Base-by-base conservation (phyloP, 30 jellyfish, hydroid and myxozoan species). In the Hydractinia symbiolongicarpus region DNA sequence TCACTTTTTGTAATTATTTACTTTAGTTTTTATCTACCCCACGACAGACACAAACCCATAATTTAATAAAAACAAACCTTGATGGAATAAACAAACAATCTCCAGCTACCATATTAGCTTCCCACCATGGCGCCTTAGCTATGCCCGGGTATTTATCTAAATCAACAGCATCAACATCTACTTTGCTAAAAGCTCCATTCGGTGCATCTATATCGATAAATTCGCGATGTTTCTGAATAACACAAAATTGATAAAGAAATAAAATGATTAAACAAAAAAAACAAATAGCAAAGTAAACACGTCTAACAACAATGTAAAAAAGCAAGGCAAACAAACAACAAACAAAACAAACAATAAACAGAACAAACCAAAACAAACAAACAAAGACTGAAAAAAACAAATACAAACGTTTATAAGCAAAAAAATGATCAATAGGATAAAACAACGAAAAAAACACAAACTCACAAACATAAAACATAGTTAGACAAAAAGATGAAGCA, bases 81-180 rank as follows among this genome's bases (percentile, higher is more conserved):
- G 57, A 21, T 4, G 97, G 97, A 54, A 90, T 90, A 66, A 80
- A 90, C 50, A 90, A 89, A 55, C 97, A 90, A 64, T 90, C 97
- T 67, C 97, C 97, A 55, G 95, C 90, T 67, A 84, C 95, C 95
- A 90, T 85, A 49, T 81, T 80, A 4, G 95, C 97, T 53, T 85
- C 83, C 90, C 90, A 90, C 97, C 97, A 90, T 3, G 97, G 97
- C 5, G 89, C 87, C 19, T 80, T 61, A 50, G 95, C 78, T n/a
- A 90, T 61, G 57, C 91, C 89, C 0, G 95, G 95, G 58, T 90
- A 90, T 77, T 90, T 90, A 4, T 79, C 71, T 70, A 85, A 53
- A 73, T 90, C 91, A n/a, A 90, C 95, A 54, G 97, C 97, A 77
- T 84, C 95, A 1, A 90, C 96, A 81, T 90, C 79, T 8, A 85